Evolutionary conservation across 2,113 vertebrate genomes (phyloP).

Genomic region (Platycercus adscitus): DNA sequence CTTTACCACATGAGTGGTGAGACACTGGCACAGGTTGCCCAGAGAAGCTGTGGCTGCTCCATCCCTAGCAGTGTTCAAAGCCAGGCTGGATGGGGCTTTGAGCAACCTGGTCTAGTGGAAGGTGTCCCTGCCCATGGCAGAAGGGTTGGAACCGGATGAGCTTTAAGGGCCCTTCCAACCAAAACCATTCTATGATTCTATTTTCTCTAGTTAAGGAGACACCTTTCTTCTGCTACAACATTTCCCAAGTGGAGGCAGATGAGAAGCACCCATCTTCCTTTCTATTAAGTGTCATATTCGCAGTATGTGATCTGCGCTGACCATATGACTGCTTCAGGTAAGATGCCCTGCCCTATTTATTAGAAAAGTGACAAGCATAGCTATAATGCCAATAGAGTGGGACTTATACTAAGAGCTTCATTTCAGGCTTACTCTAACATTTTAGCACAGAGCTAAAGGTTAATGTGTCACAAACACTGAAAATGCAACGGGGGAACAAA

Average conservation of each 20-base stretch:
- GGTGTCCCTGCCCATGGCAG: background rate
- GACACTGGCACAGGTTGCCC: no score
- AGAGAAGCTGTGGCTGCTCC: background rate
- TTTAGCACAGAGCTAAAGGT: background rate
- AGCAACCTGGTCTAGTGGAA: background rate
- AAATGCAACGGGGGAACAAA: background rate
- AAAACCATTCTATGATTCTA: background rate
- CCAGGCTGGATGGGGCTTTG: background rate
- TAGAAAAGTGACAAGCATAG: background rate
- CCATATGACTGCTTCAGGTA: background rate
- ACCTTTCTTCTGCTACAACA: background rate
- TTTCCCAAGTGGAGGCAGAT: background rate
- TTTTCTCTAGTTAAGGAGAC: background rate
- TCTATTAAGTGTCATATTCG: background rate
- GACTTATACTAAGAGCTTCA: background rate
- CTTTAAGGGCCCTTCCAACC: background rate
- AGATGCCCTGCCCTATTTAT: background rate
- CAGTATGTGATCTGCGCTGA: background rate
- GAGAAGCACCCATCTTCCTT: background rate
- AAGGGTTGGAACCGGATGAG: background rate
- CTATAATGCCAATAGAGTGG: fast-evolving
- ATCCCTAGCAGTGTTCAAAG: background rate
- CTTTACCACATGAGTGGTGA: background rate
- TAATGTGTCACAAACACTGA: background rate
- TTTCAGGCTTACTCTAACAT: background rate